phyloP scores from a whole-genome alignment of 2,113 vertebrate genomes.

The Illadopsis cleaveri region DNA sequence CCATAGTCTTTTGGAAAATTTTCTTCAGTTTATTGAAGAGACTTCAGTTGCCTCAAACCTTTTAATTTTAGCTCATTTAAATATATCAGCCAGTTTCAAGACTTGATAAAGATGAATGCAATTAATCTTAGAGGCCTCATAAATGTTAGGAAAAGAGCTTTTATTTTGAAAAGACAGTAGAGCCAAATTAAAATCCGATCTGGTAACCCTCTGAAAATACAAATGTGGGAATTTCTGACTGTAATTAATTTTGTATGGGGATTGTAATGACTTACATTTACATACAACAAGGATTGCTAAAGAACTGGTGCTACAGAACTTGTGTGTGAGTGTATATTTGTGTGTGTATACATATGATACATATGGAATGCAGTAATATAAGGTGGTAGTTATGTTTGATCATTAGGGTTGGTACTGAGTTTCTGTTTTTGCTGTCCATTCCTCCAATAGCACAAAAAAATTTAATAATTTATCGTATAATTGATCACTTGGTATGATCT shows the following conservation, averaged over 20 bases:
- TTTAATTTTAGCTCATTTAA: constrained; percentile 71
- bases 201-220: constrained; percentile 13
- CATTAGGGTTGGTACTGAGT: neutral
- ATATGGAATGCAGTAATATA: neutral
- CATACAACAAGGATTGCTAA: neutral
- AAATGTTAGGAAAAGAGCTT: constrained; percentile 30
- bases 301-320: neutral
- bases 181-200: constrained; percentile 36
- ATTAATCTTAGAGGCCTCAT: constrained; percentile 49
- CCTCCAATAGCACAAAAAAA: neutral
- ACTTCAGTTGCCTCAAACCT: constrained; percentile 60
- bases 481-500: neutral
- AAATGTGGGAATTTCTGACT: constrained; percentile 2
- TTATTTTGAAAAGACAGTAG: constrained; percentile 28
- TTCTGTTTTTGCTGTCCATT: neutral
- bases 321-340: neutral
- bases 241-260: constrained; percentile 43
- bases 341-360: neutral
- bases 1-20: constrained; percentile 14
- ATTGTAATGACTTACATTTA: constrained; percentile 37
- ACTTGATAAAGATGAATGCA: constrained; percentile 67
- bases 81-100: constrained; percentile 63
- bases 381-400: neutral
- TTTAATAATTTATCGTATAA: neutral
- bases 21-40: constrained; percentile 50